Evolutionary conservation across 1,140 invertebrate genomes (phyloP), one percentile per base, ranked within the genome.

Genomic region (Chionoecetes opilio): DNA sequence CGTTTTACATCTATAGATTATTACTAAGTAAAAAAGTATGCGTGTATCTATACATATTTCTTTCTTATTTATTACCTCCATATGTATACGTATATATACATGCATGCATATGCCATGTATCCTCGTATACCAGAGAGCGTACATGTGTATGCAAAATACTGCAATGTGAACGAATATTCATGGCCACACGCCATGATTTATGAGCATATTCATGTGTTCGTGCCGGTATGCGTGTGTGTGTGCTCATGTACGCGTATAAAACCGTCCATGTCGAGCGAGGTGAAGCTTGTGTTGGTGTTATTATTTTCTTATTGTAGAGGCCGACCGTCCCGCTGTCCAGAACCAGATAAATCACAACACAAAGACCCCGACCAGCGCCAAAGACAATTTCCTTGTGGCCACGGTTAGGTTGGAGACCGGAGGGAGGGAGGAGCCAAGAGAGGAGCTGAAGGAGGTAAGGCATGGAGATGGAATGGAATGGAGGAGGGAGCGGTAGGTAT

Each of bases 281-380:
- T 26, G 63, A 75, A n/a, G 63, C 63, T 75, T n/a, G 63, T 75
- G 63, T 75, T 21, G 21, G n/a, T 75, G 63, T 75, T 75, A 75
- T 75, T 75, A 75, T 75, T 75, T 75, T 75, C 63, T 75, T 26
- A 75, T 75, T 75, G 63, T 75, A 26, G 63, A 75, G 63, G 63
- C 63, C n/a, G 63, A 75, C 63, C 63, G 26, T 75, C 63, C 63
- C 63, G 63, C 63, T 75, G 63, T n/a, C 63, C 63, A 75, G 63
- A 26, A 75, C 63, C 63, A 75, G 63, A 75, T 75, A 75, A 75
- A 75, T 75, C 63, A 75, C 63, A 5, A n/a, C n/a, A 75, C 63
- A 75, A 75, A 75, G 63, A 75, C 21, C 63, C 63, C 63, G 63
- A 75, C 63, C 63, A 75, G 63, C 63, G 63, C 63, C 63, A 75